Conservation (phyloP, 2,888 invertebrate genomes). For the Campoplex nolae region DNA sequence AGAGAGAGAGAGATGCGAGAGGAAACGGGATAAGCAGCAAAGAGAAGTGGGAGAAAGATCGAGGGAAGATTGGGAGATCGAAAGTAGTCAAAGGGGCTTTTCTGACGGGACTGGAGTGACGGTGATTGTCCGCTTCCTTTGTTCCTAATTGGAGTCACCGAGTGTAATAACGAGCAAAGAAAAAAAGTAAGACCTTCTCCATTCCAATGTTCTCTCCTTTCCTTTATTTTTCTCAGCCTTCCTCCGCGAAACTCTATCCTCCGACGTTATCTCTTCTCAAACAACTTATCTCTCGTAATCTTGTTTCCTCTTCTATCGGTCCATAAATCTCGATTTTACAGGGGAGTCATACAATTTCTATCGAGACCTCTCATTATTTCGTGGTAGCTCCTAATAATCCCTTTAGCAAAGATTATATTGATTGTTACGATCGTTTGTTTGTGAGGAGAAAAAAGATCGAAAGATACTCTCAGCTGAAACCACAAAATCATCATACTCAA, state of each 20-base stretch:
- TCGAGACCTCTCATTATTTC: conserved; percentile 4
- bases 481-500: too few species aligned
- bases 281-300: conserved; percentile 34
- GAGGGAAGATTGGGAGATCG: conserved; percentile 72
- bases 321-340: conserved; percentile 2
- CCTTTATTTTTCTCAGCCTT: background rate
- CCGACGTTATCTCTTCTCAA: conserved; percentile 31
- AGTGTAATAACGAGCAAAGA: conserved; percentile 67
- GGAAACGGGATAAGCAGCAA: conserved; percentile 43
- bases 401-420: background rate
- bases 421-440: background rate
- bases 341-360: background rate
- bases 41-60: conserved; percentile 54
- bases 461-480: too few species aligned
- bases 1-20: conserved; percentile 22
- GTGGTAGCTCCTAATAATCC: background rate
- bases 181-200: conserved; percentile 57
- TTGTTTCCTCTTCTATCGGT: conserved; percentile 18
- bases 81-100: conserved; percentile 65
- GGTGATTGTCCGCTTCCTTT: conserved; percentile 70
- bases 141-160: conserved; percentile 75
- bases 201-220: conserved; percentile 11
- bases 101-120: conserved; percentile 49
- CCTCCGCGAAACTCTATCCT: conserved; percentile 16
- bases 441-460: background rate